A percentile compares a stretch with the other conserved stretches of the same genome.
phyloP scores from a whole-genome alignment of 1,140 invertebrate genomes.

The Parapsyche elsis region DNA sequence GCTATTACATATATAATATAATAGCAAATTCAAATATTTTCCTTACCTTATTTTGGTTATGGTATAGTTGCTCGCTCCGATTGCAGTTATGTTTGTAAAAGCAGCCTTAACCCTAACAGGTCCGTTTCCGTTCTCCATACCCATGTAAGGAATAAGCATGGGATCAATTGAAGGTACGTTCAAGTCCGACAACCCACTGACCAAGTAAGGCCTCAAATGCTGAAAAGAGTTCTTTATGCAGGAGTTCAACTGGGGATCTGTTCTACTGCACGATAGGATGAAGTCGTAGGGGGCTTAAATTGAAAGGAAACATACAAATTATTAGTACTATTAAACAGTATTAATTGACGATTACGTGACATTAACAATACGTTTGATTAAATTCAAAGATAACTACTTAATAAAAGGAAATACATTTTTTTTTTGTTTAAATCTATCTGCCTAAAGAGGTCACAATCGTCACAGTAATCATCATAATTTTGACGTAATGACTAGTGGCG shows the following conservation, averaged over 20 bases:
- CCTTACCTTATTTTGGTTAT: constrained; percentile 67
- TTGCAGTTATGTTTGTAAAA: constrained; percentile 77
- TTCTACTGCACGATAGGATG: constrained; percentile 74
- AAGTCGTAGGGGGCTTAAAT: constrained; percentile 76
- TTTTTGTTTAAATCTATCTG: too few species aligned
- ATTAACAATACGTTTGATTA: too few species aligned
- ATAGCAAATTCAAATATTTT: not conserved
- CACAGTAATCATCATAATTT: too few species aligned
- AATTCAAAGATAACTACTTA: too few species aligned
- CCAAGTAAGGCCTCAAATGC: constrained; percentile 76
- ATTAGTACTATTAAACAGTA: too few species aligned
- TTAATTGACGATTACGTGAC: too few species aligned
- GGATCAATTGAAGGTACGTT: constrained; percentile 79
- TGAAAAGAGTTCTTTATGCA: constrained; percentile 78
- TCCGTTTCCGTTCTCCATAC: constrained; percentile 81
- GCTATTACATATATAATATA: too few species aligned
- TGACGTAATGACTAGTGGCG: too few species aligned
- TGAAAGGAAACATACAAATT: constrained; percentile 33
- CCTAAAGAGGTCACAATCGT: too few species aligned
- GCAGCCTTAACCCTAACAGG: constrained; percentile 76
- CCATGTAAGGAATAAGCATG: constrained; percentile 73
- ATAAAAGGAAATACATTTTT: too few species aligned
- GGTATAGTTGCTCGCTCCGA: constrained; percentile 79
- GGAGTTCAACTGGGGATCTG: constrained; percentile 73
- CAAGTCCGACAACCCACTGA: constrained; percentile 75